Percentiles rank a stretch among this genome's conserved stretches.
Evolutionary conservation across 2,888 invertebrate genomes (phyloP).

Genomic region (Brachylomia viminalis): DNA sequence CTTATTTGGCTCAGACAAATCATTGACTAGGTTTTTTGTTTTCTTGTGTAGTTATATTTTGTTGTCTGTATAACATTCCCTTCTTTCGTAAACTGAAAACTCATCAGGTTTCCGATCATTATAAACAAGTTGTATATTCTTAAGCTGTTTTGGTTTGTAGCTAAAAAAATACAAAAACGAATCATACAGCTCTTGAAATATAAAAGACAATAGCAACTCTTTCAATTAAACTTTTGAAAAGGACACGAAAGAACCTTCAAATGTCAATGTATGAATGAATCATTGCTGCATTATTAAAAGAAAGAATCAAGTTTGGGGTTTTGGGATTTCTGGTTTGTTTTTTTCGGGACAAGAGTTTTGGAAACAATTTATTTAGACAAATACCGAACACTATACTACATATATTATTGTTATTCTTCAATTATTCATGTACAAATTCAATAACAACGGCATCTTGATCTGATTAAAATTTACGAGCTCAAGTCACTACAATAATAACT

Average conservation of each 20-base stretch:
- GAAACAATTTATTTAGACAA: too few species aligned
- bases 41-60: not conserved
- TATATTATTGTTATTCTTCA: not conserved
- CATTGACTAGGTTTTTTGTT: constrained; percentile 7
- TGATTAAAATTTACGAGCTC: not conserved
- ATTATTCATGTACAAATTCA: not conserved
- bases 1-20: constrained; percentile 1
- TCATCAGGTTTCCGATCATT: not conserved
- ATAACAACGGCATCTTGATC: not conserved
- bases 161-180: too few species aligned
- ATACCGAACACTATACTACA: too few species aligned
- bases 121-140: too few species aligned
- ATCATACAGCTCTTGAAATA: too few species aligned
- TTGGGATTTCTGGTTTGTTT: too few species aligned
- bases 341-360: too few species aligned
- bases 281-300: too few species aligned
- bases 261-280: not conserved
- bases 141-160: too few species aligned
- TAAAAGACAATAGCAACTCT: too few species aligned
- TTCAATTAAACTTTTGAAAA: not conserved
- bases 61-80: not conserved
- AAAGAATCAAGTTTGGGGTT: too few species aligned
- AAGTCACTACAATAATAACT: not conserved
- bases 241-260: not conserved
- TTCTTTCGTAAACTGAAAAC: not conserved